Percentiles rank a stretch among this genome's conserved stretches.
These are phyloP conservation scores for Turritopsis rubra DNA, from an alignment of 30 jellyfish, hydroid and myxozoan species.

Conservation along the genomic window DNA sequence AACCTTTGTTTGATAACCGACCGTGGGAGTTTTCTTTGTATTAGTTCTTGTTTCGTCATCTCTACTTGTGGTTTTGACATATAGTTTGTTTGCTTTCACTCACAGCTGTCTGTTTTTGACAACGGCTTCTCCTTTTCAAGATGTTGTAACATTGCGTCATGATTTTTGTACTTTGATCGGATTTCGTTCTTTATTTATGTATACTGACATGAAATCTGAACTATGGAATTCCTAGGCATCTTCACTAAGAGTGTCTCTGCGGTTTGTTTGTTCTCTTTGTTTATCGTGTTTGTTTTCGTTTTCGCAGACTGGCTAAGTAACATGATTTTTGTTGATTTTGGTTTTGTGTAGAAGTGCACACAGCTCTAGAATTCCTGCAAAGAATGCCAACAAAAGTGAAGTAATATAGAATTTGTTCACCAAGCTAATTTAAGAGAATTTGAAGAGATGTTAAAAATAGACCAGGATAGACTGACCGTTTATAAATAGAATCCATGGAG, in stretches of 20 bases:
- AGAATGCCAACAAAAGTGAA: neutral
- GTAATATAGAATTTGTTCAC: no score
- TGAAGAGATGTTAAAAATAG: neutral
- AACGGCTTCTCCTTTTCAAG: neutral
- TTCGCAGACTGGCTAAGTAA: no score
- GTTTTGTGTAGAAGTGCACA: neutral
- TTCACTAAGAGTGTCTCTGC: neutral
- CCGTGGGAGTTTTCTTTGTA: neutral
- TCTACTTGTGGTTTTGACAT: neutral
- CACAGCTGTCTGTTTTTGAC: neutral
- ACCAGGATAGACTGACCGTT: neutral
- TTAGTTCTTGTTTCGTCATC: neutral
- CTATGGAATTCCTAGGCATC: neutral
- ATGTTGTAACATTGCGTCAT: neutral
- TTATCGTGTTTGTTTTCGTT: neutral
- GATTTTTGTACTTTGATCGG: neutral
- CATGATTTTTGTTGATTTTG: neutral
- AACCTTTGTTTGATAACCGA: neutral
- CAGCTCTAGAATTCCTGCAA: neutral
- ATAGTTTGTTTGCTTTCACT: neutral
- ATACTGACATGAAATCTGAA: neutral
- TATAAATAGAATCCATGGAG: neutral
- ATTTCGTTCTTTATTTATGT: neutral
- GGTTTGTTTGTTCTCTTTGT: neutral
- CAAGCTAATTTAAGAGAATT: neutral